Percentiles rank a stretch among this genome's conserved stretches.
Conservation (phyloP, 2,888 invertebrate species). For the Congeria kusceri region DNA sequence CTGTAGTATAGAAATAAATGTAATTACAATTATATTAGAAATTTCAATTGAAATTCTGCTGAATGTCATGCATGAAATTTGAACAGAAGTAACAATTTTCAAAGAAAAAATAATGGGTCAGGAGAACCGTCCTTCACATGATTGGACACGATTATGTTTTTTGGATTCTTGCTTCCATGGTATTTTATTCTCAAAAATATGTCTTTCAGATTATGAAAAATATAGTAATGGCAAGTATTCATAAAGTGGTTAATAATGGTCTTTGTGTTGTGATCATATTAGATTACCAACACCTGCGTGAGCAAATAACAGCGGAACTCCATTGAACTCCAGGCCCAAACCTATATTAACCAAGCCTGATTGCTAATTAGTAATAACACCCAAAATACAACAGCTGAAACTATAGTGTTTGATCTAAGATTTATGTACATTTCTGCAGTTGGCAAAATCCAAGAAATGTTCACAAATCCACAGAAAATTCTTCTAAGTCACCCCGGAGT, state of each 20-base stretch:
- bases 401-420: conserved; percentile 44
- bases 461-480: conserved; percentile 37
- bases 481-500: conserved; percentile 36
- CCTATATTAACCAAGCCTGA: conserved; percentile 14
- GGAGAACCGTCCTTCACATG: no score
- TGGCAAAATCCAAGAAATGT: conserved; percentile 23
- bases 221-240: conserved; percentile 3
- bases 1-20: no score
- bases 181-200: no score
- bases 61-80: no score
- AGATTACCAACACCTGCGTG: background rate
- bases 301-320: no score
- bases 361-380: conserved; percentile 21
- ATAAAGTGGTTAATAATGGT: background rate
- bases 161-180: no score
- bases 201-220: no score
- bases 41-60: no score
- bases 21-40: no score
- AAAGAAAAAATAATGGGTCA: no score
- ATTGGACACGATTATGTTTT: no score
- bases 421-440: conserved; percentile 47
- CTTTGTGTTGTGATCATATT: background rate
- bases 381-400: conserved; percentile 43
- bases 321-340: conserved; percentile 6
- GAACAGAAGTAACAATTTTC: no score